Percentiles rank a stretch among this genome's conserved stretches.
These are phyloP conservation scores for Planiliza haematocheilus DNA, from an alignment of 2,113 vertebrate genomes.

Conservation along the genomic window DNA sequence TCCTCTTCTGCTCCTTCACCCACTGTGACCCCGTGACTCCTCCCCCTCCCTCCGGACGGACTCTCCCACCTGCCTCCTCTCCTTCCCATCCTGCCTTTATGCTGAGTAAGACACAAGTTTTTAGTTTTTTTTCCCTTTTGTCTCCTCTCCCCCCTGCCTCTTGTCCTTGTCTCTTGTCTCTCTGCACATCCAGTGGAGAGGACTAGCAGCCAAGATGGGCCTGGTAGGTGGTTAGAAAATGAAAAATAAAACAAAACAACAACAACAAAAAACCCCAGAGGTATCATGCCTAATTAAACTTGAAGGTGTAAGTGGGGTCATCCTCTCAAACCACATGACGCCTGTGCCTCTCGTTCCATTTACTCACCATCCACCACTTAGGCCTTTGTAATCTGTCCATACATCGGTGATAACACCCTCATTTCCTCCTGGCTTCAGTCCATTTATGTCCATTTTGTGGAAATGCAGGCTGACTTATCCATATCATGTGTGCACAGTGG, in stretches of 20 bases:
- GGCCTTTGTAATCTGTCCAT: conserved; percentile 54
- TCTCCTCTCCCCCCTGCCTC: conserved; percentile 31
- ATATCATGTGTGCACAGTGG: conserved; percentile 14
- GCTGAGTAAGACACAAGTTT: conserved; percentile 69
- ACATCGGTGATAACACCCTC: conserved; percentile 59
- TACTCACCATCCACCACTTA: conserved; percentile 53
- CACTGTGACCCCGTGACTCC: conserved; percentile 51
- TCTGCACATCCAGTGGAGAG: conserved; percentile 91
- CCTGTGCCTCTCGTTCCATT: conserved; percentile 49
- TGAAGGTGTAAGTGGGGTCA: conserved; percentile 34
- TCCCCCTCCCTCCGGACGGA: conserved; percentile 55
- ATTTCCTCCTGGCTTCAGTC: conserved; percentile 43
- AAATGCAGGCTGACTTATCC: conserved; percentile 29
- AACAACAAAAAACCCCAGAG: neutral
- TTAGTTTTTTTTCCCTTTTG: conserved; percentile 56
- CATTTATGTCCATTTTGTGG: conserved; percentile 48
- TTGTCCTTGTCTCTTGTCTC: conserved; percentile 76
- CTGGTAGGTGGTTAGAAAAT: conserved; percentile 90
- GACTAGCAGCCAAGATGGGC: conserved; percentile 94
- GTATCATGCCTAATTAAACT: conserved; percentile 61
- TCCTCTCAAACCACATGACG: conserved; percentile 30
- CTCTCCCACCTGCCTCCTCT: conserved; percentile 63
- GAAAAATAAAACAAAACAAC: neutral
- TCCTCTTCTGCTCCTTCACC: conserved; percentile 7
- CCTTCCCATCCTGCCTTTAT: conserved; percentile 60